These are phyloP conservation scores for Tethya wilhelma DNA, from an alignment of 37 sponge, comb jelly and placozoan genomes.

Conservation along the genomic window DNA sequence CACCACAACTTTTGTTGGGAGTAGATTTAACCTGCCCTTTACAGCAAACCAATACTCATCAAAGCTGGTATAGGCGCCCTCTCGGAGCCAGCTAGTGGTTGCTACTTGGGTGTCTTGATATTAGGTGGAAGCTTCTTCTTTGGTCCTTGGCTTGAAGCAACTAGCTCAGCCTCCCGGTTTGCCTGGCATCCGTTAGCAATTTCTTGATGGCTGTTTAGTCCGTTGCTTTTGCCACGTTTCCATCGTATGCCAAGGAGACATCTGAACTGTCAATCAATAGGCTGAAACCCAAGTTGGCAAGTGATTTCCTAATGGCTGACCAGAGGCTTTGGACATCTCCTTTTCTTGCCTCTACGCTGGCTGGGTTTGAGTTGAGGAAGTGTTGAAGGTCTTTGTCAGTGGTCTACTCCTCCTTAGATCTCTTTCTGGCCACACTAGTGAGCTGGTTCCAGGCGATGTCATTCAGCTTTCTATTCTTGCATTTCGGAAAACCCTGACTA, in stretches of 20 bases:
- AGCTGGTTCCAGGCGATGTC: constrained; percentile 18
- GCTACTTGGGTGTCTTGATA: constrained; percentile 15
- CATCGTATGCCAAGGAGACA: not conserved
- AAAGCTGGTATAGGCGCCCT: no score
- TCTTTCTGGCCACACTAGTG: not conserved
- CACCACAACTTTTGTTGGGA: constrained; percentile 20
- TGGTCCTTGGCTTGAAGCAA: constrained; percentile 23
- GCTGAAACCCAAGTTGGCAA: not conserved
- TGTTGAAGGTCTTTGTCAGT: not conserved
- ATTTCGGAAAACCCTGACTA: no score
- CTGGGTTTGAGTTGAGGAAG: constrained; percentile 36
- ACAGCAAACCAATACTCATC: not conserved
- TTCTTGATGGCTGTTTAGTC: not conserved
- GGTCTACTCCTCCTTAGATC: not conserved
- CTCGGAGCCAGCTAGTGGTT: constrained; percentile 15
- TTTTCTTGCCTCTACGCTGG: not conserved
- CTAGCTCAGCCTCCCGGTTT: not conserved
- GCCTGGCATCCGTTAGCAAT: not conserved
- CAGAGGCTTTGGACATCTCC: constrained; percentile 12
- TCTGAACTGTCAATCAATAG: not conserved
- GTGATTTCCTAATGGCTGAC: constrained; percentile 9
- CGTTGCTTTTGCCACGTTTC: no score
- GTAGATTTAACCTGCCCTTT: constrained; percentile 32
- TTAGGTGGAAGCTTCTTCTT: not conserved
- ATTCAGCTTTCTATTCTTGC: not conserved